These are phyloP conservation scores for Scaptomyza parva DNA, from an alignment of 2,888 invertebrate species.

Conservation along the genomic window DNA sequence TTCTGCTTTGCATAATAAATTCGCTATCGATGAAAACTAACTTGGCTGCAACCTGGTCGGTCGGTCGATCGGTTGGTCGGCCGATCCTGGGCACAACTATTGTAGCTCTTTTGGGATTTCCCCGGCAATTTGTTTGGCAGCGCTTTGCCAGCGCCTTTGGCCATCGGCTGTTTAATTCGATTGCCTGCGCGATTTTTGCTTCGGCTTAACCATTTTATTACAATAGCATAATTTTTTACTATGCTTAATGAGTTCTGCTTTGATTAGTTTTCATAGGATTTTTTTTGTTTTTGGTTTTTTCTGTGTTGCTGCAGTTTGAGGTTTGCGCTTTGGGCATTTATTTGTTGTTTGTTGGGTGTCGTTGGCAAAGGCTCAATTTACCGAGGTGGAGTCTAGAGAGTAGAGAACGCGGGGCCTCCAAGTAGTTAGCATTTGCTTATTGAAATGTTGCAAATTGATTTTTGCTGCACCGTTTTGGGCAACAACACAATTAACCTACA, in stretches of 20 bases:
- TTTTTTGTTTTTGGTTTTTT: conserved; percentile 22
- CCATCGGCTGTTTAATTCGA: conserved; percentile 77
- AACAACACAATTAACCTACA: conserved; percentile 24
- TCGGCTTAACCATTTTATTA: conserved; percentile 76
- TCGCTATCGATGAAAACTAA: conserved; percentile 78
- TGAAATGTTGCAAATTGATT: conserved; percentile 70
- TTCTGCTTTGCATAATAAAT: conserved; percentile 80
- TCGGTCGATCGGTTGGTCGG: conserved; percentile 34
- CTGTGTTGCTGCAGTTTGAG: conserved; percentile 30
- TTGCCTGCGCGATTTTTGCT: conserved; percentile 73
- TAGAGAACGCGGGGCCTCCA: conserved; percentile 19
- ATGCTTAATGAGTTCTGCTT: conserved; percentile 79
- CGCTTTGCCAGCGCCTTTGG: conserved; percentile 57
- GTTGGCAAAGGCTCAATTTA: conserved; percentile 60
- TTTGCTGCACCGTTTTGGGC: conserved; percentile 32
- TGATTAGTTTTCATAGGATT: conserved; percentile 70
- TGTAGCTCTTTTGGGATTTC: conserved; percentile 64
- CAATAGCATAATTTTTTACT: conserved; percentile 79
- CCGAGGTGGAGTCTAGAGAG: conserved; percentile 15
- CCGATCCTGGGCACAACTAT: conserved; percentile 32
- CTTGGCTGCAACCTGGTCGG: conserved; percentile 58
- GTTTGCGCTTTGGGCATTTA: conserved; percentile 47
- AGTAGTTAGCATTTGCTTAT: conserved; percentile 67
- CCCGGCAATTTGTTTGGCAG: conserved; percentile 75
- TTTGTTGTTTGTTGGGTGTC: conserved; percentile 72